These are phyloP conservation scores for Chrysocyon brachyurus DNA, from an alignment of 2,797 vertebrate species.

Conservation along the genomic window DNA sequence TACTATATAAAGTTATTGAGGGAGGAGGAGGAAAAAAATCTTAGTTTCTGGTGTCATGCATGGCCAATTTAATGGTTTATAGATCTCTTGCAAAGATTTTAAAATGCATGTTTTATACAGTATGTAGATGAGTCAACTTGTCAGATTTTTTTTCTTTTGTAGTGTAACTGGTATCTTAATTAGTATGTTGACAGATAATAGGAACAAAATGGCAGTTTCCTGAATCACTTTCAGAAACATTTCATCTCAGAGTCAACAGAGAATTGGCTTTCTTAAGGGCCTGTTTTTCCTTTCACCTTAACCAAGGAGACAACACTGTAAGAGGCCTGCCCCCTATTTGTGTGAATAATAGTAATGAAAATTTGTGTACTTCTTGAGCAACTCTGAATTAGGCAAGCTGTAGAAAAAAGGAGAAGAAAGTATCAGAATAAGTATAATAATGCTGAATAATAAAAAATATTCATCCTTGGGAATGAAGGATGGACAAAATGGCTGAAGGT, in stretches of 20 bases:
- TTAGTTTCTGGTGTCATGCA: background rate
- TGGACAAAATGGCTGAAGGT: background rate
- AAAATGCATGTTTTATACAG: background rate
- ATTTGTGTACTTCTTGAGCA: background rate
- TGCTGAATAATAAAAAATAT: background rate
- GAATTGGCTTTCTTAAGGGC: background rate
- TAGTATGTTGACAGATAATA: slow-evolving; percentile 16
- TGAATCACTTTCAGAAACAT: background rate
- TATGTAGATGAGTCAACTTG: background rate
- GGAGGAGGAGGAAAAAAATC: slow-evolving; percentile 31
- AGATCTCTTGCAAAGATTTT: background rate
- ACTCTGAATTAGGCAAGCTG: background rate
- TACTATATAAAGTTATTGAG: background rate
- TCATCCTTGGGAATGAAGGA: background rate
- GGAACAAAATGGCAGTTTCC: background rate
- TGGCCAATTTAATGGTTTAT: background rate
- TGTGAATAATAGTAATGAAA: background rate
- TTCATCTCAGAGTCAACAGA: background rate
- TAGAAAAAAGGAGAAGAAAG: background rate
- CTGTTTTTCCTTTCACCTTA: background rate
- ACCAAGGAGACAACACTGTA: too few species aligned
- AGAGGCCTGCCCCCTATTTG: background rate
- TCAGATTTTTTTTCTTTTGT: background rate
- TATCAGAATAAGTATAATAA: background rate
- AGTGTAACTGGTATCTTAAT: background rate